phyloP scores from a whole-genome alignment of 2,113 vertebrate genomes.

The Leuciscus idus region DNA sequence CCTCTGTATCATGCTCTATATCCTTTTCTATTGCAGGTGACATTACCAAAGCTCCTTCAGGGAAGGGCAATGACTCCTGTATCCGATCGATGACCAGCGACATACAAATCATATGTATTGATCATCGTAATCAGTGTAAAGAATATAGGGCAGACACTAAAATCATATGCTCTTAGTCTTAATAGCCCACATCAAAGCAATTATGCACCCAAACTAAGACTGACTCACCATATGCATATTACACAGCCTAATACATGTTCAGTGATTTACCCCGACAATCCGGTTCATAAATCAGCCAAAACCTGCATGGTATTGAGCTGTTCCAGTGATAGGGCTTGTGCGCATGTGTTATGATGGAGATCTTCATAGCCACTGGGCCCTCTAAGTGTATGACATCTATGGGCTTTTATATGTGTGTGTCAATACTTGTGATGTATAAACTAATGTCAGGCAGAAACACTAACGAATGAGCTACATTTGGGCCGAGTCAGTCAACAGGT shows the following conservation, averaged over 20 bases:
- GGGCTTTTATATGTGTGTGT: slow-evolving; percentile 75
- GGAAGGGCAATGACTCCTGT: slow-evolving; percentile 86
- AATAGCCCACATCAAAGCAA: slow-evolving; percentile 94
- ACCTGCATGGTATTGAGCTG: neutral
- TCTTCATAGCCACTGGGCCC: slow-evolving; percentile 22
- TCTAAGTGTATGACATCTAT: slow-evolving; percentile 72
- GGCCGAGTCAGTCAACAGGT: slow-evolving; percentile 74
- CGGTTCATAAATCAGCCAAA: slow-evolving; percentile 76
- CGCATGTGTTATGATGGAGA: neutral
- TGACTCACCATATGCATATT: slow-evolving; percentile 69
- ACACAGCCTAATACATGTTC: slow-evolving; percentile 70
- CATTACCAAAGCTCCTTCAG: slow-evolving; percentile 80
- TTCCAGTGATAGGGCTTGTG: slow-evolving; percentile 20
- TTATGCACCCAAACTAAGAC: slow-evolving; percentile 86
- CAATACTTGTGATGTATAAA: slow-evolving; percentile 78
- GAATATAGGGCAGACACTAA: slow-evolving; percentile 89
- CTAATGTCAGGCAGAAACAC: slow-evolving; percentile 79
- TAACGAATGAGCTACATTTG: slow-evolving; percentile 80
- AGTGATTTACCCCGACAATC: slow-evolving; percentile 75
- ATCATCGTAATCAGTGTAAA: slow-evolving; percentile 83
- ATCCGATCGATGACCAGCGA: slow-evolving; percentile 82
- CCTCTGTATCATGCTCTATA: slow-evolving; percentile 57
- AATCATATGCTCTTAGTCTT: slow-evolving; percentile 93
- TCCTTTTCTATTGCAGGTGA: slow-evolving; percentile 71
- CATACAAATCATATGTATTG: slow-evolving; percentile 94